phyloP scores from a whole-genome alignment of 2,113 vertebrate species.

The Eulacestoma nigropectus region DNA sequence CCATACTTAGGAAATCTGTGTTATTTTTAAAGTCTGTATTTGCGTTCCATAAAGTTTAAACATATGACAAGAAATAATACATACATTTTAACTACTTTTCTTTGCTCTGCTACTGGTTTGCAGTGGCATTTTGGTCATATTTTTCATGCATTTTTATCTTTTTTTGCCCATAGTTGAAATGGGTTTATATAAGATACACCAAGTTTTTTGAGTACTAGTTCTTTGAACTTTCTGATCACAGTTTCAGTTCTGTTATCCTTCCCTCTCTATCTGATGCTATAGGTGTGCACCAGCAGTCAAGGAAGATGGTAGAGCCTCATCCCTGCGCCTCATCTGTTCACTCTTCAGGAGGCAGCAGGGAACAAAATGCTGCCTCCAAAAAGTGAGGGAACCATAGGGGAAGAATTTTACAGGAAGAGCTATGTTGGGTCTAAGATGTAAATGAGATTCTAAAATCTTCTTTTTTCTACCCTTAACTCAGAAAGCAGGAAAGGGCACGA shows the following conservation, averaged over 20 bases:
- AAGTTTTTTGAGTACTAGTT: background rate
- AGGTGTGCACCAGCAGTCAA: background rate
- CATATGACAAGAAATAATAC: background rate
- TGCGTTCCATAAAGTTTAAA: background rate
- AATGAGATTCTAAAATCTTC: background rate
- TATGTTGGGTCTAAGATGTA: background rate
- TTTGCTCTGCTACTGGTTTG: background rate
- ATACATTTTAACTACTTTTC: background rate
- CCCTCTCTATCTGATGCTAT: background rate
- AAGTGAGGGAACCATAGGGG: background rate
- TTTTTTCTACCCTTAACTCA: background rate
- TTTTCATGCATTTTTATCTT: background rate
- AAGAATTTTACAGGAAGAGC: background rate
- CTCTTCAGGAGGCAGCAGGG: background rate
- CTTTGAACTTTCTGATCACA: background rate
- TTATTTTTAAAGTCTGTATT: background rate
- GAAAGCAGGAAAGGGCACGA: background rate
- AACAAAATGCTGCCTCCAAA: background rate
- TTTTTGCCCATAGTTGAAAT: background rate
- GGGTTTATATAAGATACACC: background rate
- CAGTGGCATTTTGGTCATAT: background rate
- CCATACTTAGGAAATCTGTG: background rate
- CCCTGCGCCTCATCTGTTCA: rapidly evolving
- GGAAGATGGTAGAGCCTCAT: background rate
- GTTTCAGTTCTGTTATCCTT: background rate